A percentile compares a stretch with the other conserved stretches of the same genome.
Conservation (phyloP, 2,888 invertebrate genomes). For the Nipponacmea schrenckii region DNA sequence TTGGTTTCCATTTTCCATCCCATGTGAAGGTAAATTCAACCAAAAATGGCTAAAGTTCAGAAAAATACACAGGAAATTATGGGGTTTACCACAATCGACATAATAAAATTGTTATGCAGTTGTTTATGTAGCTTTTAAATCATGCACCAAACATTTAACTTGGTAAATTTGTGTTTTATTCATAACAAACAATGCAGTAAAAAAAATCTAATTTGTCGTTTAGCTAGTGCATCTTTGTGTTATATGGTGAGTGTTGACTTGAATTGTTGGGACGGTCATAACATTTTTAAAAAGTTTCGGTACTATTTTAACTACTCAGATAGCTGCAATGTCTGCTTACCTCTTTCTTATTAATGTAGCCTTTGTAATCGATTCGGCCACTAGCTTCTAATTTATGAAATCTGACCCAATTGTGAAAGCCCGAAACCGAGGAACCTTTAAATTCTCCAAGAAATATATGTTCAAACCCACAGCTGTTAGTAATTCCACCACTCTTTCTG, state of each 20-base stretch:
- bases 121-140: not conserved
- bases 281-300: no score
- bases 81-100: not conserved
- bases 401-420: constrained; percentile 92
- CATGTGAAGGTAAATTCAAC: constrained; percentile 46
- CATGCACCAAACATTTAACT: no score
- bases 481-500: constrained; percentile 76
- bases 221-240: no score
- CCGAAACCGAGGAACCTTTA: constrained; percentile 78
- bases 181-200: no score
- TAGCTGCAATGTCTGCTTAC: no score
- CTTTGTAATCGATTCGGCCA: constrained; percentile 39
- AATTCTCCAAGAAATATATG: constrained; percentile 91
- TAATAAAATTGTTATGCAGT: not conserved
- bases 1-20: constrained; percentile 41
- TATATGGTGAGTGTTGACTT: no score
- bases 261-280: no score
- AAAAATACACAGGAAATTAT: not conserved
- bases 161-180: no score
- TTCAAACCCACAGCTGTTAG: constrained; percentile 91
- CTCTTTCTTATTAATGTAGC: constrained; percentile 39
- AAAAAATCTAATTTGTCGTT: no score
- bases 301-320: not conserved
- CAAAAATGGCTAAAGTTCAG: constrained; percentile 37
- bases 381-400: constrained; percentile 79